phyloP scores from a whole-genome alignment of 2,113 vertebrate species.

The Dendropsophus ebraccatus region DNA sequence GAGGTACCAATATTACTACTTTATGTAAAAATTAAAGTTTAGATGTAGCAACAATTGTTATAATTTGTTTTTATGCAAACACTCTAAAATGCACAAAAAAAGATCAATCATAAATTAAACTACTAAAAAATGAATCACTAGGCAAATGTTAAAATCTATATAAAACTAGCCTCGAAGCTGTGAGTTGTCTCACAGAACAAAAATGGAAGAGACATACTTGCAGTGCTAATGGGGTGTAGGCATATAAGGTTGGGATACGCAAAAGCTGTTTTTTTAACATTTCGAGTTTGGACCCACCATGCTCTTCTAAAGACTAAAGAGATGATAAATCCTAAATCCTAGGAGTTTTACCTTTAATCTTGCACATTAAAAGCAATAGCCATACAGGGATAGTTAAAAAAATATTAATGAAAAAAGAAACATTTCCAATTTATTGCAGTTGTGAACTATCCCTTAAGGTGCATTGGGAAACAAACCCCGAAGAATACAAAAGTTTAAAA shows the following conservation, averaged over 20 bases:
- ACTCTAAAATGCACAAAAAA: neutral
- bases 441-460: neutral
- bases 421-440: neutral
- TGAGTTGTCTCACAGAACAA: neutral
- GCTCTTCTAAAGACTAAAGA: neutral
- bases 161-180: neutral
- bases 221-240: neutral
- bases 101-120: neutral
- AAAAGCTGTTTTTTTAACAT: neutral
- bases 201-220: neutral
- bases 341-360: neutral
- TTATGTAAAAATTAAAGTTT: neutral
- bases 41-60: no score
- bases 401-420: constrained; percentile 4
- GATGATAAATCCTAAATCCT: neutral
- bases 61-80: no score
- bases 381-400: neutral
- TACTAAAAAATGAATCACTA: neutral
- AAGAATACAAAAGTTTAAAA: neutral
- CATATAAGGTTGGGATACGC: neutral
- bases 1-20: no score
- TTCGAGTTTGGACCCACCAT: neutral
- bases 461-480: no score
- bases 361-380: neutral
- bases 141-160: neutral